Base-by-base conservation (phyloP, 2,797 vertebrate genomes). In the Galago senegalensis region DNA sequence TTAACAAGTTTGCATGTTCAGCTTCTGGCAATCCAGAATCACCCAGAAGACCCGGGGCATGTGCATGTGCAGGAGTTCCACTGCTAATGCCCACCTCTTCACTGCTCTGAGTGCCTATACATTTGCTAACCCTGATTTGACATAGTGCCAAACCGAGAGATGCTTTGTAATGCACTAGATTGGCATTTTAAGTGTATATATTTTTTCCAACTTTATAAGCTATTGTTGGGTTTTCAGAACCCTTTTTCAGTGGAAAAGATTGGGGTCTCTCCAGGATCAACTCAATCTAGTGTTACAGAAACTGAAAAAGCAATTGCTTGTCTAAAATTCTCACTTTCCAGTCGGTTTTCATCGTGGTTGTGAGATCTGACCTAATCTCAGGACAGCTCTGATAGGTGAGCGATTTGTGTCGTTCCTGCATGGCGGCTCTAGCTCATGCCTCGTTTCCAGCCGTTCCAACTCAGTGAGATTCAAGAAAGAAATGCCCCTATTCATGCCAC, bases 391-490 rank as follows among this genome's bases (percentile, higher is more conserved):
- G 23, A 53, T 7, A 87, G 83, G 86, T 73, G 89, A 91, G 72
- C 6, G n/a, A 61, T 89, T 56, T 37, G 14, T 65, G 31, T 25
- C 27, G 3, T 34, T 77, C 17, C 21, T 73, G 21, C 37, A 7
- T 13, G 6, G 31, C 17, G 34, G 23, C 1, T 31, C 29, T 11
- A 18, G 31, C 46, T 87, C 56, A 43, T 37, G 87, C 79, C 87
- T 91, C 40, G 1, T 86, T 96, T 80, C 61, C 23, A 94, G 67
- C 46, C 0, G 2, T 93, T 95, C 61, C 83, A 67, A 84, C 37
- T 84, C 56, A 89, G 86, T 10, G 80, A 93, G 17, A 67, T 80
- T 95, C 70, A 77, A 94, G 76, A 89, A 73, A 94, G 84, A 80
- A 92, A 73, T 31, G 14, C 13, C 56, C 65, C 27, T 63, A 10